Evolutionary conservation across 2,888 invertebrate genomes (phyloP), one percentile per base, ranked within the genome.

Genomic region (Lepetodrilus schrolli): DNA sequence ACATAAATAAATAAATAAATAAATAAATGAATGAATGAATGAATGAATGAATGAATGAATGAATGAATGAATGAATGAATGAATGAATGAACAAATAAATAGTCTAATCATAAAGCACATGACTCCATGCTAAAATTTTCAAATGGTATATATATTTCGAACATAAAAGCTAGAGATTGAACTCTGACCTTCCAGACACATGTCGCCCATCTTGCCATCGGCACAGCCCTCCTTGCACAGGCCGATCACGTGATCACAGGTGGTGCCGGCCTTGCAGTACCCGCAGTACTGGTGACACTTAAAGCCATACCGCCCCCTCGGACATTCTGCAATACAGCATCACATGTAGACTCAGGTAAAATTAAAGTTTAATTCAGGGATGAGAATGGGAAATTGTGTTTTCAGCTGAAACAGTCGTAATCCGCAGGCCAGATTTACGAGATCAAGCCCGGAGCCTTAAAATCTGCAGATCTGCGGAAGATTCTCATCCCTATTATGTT

Each of bases 241-340:
- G 13, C 85, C 85, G 10, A 79, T 79, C 65, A 78, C 81, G 38
- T 74, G 82, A 48, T 83, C 47, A 75, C 85, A 85, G n/a, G 68
- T 68, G 4, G 36, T 72, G 30, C 69, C 72, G 26, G 73, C 69
- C 37, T 76, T 71, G 38, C 74, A 77, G 13, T 74, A 58, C 13
- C 17, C 66, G 70, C 80, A 80, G 30, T 66, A 38, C 23, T 74
- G 50, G n/a, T 74, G 69, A 47, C 80, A 80, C 10, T 77, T 69
- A 76, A 73, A 72, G 37, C 80, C 80, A 74, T 77, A 80, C 50
- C 38, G 65, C 4, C 76, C 76, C 20, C 21, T 17, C 20, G 72
- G 72, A 95, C 96, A 7, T 26, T 38, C 78, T 80, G 75, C 8
- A 75, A 72, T 43, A 17, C 36, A 26, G n/a, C n/a, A n/a, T n/a